Base-by-base conservation (phyloP, 2,797 vertebrate genomes). In the Glossophaga mutica region DNA sequence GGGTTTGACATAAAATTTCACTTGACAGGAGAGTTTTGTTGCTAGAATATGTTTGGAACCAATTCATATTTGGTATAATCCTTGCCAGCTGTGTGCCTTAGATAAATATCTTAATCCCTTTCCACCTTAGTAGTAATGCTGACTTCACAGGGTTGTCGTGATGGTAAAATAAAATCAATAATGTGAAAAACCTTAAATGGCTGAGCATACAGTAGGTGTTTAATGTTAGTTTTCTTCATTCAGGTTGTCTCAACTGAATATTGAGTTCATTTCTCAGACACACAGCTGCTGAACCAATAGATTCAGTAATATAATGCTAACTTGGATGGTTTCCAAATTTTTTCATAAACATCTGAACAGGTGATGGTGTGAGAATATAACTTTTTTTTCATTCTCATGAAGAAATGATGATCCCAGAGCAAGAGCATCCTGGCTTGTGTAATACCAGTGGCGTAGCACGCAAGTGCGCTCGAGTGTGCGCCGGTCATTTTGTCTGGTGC, bases 281-380 rank as follows among this genome's bases (percentile, higher is more conserved):
- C 26, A 6, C 32, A 89, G 29, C 83, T 70, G 22, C 44, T 91
- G 59, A 89, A 70, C n/a, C 29, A 37, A 39, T 77, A 52, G 34
- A 59, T 15, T 87, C 18, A 32, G 67, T 22, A 68, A 34, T 24
- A 3, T 59, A 73, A 84, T 62, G 26, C n/a, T 76, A 8, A n/a
- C 65, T 85, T 90, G 73, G 44, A 46, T 67, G 34, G 83, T 95
- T 96, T 94, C 26, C 39, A 76, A 19, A 68, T 62, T 92, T 65
- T 67, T 65, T 81, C 32, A 18, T 29, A 94, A 87, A 78, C 22
- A 52, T 83, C 9, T 86, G 74, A 90, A 82, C 48, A 87, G 8
- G 50, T 83, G 44, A 62, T 78, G 22, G 10, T 82, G 4, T 73
- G 59, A 50, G 6, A 62, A 15, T 67, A 32, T 78, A 87, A 81